Evolutionary conservation across 2,888 invertebrate genomes (phyloP).

Genomic region (Plebejus argus): DNA sequence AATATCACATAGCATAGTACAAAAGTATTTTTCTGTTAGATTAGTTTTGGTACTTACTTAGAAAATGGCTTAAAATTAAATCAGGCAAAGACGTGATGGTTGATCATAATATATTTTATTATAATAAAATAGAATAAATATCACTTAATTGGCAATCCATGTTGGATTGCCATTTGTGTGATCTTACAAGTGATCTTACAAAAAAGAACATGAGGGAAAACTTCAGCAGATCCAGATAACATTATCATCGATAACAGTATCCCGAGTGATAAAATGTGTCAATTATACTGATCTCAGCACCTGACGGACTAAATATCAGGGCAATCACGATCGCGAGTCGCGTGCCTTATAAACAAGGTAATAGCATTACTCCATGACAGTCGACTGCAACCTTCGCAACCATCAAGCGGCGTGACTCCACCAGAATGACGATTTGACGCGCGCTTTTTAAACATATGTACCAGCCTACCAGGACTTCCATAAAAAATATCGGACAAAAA

Average conservation of each 20-base stretch:
- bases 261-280: slow-evolving; percentile 49
- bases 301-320: slow-evolving; percentile 40
- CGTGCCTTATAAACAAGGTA: slow-evolving; percentile 71
- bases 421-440: slow-evolving; percentile 59
- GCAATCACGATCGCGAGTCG: slow-evolving; percentile 51
- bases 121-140: background rate
- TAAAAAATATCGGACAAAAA: slow-evolving; percentile 56
- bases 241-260: slow-evolving; percentile 41
- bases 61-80: background rate
- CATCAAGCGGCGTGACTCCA: slow-evolving; percentile 50
- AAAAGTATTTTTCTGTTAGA: background rate
- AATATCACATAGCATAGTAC: too few species aligned
- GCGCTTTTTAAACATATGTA: slow-evolving; percentile 50
- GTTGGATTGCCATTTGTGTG: background rate
- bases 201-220: background rate
- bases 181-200: background rate
- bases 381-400: slow-evolving; percentile 63
- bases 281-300: slow-evolving; percentile 55
- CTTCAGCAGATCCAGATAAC: background rate
- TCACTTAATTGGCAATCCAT: too few species aligned
- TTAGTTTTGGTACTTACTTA: background rate
- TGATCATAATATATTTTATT: background rate
- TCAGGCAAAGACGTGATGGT: background rate
- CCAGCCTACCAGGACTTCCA: slow-evolving; percentile 48
- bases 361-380: slow-evolving; percentile 63